These are phyloP conservation scores for Dynastes maya DNA, from an alignment of 2,888 invertebrate species.

Conservation along the genomic window DNA sequence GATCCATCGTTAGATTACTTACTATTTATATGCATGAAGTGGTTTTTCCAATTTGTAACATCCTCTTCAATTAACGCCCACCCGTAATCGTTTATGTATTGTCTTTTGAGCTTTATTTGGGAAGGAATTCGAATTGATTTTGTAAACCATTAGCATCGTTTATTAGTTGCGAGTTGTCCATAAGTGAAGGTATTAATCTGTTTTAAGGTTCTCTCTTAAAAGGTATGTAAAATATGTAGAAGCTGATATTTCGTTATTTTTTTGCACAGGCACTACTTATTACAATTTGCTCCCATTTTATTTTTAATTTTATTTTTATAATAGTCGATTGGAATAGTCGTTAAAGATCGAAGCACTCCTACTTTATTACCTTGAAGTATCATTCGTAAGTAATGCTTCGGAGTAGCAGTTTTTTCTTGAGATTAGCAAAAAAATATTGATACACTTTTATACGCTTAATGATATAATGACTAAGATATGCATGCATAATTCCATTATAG, in stretches of 20 bases:
- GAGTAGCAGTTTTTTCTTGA: not conserved
- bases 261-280: no score
- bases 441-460: not conserved
- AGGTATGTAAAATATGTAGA: no score
- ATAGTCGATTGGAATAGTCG: not conserved
- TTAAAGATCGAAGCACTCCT: slow-evolving; percentile 18
- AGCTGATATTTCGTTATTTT: no score
- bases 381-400: not conserved
- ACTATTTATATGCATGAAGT: slow-evolving; percentile 23
- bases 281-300: no score
- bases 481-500: not conserved
- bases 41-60: slow-evolving; percentile 36
- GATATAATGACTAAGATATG: slow-evolving; percentile 7
- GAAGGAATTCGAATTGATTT: not conserved
- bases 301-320: not conserved
- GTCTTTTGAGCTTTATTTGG: not conserved
- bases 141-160: not conserved
- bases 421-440: not conserved
- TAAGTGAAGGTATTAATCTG: not conserved
- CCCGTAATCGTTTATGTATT: slow-evolving; percentile 25
- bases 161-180: not conserved
- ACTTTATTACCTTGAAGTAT: slow-evolving; percentile 16
- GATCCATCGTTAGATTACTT: slow-evolving; percentile 16
- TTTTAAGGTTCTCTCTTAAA: no score
- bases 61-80: slow-evolving; percentile 35